Conservation (phyloP, 2,797 vertebrate genomes). For the Lycodopsis pacificus region DNA sequence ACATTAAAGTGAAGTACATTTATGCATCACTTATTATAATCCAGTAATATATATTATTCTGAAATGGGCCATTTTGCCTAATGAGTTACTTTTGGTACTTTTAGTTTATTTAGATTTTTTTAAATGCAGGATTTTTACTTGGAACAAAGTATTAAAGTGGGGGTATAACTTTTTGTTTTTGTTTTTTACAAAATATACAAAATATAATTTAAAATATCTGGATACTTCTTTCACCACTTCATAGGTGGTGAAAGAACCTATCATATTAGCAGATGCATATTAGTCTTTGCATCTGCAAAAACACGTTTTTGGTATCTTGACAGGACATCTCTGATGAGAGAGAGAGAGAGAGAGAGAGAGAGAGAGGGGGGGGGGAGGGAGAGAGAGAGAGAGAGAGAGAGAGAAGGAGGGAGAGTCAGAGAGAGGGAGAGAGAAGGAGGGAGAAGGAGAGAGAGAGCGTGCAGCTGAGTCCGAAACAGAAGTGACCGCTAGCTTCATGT, state of each 20-base stretch:
- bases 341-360: too few species aligned
- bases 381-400: too few species aligned
- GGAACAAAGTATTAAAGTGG: too few species aligned
- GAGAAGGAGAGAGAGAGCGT: neutral
- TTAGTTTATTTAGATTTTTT: too few species aligned
- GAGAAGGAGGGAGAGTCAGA: too few species aligned
- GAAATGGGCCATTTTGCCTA: neutral
- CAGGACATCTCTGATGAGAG: too few species aligned
- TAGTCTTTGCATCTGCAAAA: neutral
- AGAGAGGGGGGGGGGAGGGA: too few species aligned
- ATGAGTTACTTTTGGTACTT: neutral
- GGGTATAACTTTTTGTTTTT: too few species aligned
- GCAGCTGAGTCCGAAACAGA: constrained; percentile 50
- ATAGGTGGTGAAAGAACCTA: too few species aligned
- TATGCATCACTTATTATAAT: neutral
- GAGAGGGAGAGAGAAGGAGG: too few species aligned
- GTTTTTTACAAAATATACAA: neutral
- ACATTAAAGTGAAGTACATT: neutral
- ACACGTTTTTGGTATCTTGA: too few species aligned
- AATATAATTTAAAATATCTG: neutral
- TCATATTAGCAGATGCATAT: neutral
- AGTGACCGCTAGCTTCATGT: constrained; percentile 81
- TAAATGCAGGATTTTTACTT: neutral
- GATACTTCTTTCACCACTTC: neutral
- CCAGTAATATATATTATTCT: neutral